phyloP scores from a whole-genome alignment of 2,888 invertebrate genomes.

The Luperina testacea region DNA sequence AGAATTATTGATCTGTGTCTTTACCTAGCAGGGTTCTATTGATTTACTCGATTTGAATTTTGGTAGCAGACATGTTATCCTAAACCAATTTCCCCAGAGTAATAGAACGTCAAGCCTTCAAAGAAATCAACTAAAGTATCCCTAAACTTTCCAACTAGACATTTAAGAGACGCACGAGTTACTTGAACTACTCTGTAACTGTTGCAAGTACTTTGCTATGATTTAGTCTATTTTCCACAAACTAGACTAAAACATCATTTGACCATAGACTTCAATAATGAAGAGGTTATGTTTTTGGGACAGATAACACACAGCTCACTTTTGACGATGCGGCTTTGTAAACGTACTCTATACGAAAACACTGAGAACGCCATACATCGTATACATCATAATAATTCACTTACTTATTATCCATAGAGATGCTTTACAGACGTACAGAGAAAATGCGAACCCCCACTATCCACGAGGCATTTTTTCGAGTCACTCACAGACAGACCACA shows the following conservation, averaged over 20 bases:
- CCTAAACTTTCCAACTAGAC: conserved; percentile 53
- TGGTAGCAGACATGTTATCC: conserved; percentile 48
- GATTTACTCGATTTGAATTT: conserved; percentile 57
- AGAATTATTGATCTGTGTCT: conserved; percentile 42
- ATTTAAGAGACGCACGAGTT: conserved; percentile 48
- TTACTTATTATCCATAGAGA: conserved; percentile 66
- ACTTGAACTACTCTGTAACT: conserved; percentile 41
- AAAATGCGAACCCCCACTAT: conserved; percentile 1
- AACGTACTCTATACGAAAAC: conserved; percentile 8
- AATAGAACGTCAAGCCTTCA: conserved; percentile 63
- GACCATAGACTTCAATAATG: neutral
- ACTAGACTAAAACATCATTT: conserved; percentile 2
- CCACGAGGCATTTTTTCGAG: conserved; percentile 7
- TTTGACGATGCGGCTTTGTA: neutral
- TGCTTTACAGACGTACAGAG: neutral
- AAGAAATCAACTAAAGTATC: conserved; percentile 64
- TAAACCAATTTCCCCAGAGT: conserved; percentile 67
- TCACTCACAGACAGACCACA: conserved; percentile 12
- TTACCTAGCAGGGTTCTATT: conserved; percentile 28
- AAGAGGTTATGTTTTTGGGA: conserved; percentile 8
- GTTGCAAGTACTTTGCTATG: conserved; percentile 43
- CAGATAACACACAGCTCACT: neutral
- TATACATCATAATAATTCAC: conserved; percentile 26
- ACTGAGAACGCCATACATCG: neutral
- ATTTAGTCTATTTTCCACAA: conserved; percentile 22